Evolutionary conservation across 1,140 invertebrate genomes (phyloP).

Genomic region (Heliconius nattereri): DNA sequence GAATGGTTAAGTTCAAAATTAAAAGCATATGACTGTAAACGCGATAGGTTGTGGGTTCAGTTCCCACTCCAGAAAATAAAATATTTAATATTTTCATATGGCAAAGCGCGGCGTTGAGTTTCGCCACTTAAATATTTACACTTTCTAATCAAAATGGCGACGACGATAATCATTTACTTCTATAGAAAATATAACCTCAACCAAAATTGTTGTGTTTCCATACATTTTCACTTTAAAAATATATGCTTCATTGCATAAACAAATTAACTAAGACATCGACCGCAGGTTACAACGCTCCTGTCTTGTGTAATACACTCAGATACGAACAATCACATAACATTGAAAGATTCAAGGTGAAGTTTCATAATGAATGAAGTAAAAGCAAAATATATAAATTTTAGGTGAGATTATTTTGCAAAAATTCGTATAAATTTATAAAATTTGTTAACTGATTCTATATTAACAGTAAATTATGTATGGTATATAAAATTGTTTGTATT

Average conservation of each 20-base stretch:
- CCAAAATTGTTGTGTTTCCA: too few species aligned
- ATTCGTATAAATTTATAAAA: neutral
- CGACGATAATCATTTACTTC: too few species aligned
- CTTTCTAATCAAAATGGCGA: too few species aligned
- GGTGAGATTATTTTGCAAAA: neutral
- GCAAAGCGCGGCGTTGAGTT: too few species aligned
- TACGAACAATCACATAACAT: conserved; percentile 10
- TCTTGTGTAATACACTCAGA: neutral
- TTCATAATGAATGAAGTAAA: conserved; percentile 3
- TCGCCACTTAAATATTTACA: too few species aligned
- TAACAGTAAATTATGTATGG: neutral
- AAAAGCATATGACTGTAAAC: too few species aligned
- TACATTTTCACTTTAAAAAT: too few species aligned
- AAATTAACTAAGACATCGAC: neutral
- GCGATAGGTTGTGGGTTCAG: too few species aligned
- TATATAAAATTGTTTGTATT: neutral
- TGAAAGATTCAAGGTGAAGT: conserved; percentile 4
- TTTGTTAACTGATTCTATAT: neutral
- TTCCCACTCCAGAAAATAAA: too few species aligned
- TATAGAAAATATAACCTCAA: neutral
- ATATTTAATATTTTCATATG: too few species aligned
- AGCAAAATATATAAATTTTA: neutral
- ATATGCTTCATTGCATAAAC: neutral
- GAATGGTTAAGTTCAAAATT: too few species aligned
- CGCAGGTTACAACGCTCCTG: neutral